Evolutionary conservation across 2,797 vertebrate species (phyloP).

Genomic region (Falco cherrug): DNA sequence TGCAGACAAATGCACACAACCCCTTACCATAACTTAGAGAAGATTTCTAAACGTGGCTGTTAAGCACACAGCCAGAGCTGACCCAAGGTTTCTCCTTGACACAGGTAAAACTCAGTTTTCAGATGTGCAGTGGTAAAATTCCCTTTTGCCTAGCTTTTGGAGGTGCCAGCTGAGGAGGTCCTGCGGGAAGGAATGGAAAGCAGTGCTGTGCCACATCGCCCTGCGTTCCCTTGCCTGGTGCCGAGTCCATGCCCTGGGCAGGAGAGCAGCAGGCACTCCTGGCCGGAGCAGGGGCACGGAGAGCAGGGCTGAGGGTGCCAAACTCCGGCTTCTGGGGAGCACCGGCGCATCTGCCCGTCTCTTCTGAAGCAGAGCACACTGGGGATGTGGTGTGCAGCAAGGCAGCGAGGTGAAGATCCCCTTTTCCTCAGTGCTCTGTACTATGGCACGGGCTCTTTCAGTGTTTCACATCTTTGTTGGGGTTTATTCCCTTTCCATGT

Average conservation of each 20-base stretch:
- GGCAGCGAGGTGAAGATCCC: neutral
- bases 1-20: neutral
- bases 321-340: neutral
- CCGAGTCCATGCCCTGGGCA: fast-evolving
- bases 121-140: neutral
- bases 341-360: neutral
- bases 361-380: neutral
- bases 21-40: neutral
- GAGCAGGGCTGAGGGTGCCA: neutral
- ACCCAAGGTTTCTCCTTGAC: neutral
- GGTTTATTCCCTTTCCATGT: neutral
- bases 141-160: neutral
- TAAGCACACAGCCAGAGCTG: neutral
- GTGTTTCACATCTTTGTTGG: neutral
- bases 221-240: neutral
- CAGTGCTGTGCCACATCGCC: no score
- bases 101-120: neutral
- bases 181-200: neutral
- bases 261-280: neutral
- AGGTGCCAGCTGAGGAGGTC: neutral
- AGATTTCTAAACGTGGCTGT: neutral
- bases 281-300: fast-evolving
- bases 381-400: neutral
- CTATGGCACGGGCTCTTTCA: neutral
- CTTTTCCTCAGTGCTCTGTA: neutral